Percentiles rank a stretch among this genome's conserved stretches.
Evolutionary conservation across 2,888 invertebrate species (phyloP).

Genomic region (Celastrina argiolus): DNA sequence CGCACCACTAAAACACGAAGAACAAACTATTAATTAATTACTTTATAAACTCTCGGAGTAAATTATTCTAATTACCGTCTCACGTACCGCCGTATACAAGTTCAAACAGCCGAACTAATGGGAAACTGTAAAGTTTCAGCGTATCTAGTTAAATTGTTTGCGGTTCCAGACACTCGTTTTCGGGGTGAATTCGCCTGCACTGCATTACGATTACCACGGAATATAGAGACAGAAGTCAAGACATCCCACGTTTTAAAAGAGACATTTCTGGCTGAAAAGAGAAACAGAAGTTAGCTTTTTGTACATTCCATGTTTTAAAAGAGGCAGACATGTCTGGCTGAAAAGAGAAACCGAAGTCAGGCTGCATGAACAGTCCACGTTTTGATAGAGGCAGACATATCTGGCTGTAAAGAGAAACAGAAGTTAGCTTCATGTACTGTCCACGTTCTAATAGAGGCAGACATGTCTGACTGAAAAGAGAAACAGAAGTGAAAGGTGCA

Average conservation of each 20-base stretch:
- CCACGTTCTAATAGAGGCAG: too few species aligned
- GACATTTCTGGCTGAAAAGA: too few species aligned
- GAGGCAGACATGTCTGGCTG: too few species aligned
- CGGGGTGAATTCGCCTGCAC: background rate
- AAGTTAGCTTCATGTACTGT: too few species aligned
- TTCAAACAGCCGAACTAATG: conserved; percentile 35
- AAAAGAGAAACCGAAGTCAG: too few species aligned
- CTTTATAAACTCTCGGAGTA: background rate
- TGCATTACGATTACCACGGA: background rate
- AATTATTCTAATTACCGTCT: conserved; percentile 16
- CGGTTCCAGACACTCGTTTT: conserved; percentile 2
- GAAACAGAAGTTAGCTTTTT: too few species aligned
- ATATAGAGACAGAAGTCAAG: background rate
- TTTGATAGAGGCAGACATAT: too few species aligned
- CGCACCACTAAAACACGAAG: background rate
- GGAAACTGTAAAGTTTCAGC: conserved; percentile 24
- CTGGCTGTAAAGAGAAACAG: too few species aligned
- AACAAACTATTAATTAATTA: conserved; percentile 1
- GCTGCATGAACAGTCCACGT: too few species aligned
- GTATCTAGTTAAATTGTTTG: background rate
- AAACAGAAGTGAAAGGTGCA: too few species aligned
- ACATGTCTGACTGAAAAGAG: too few species aligned
- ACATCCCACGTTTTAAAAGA: background rate
- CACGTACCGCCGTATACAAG: conserved; percentile 9
- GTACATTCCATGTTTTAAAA: too few species aligned